These are phyloP conservation scores for Graphium colonna DNA, from an alignment of 2,888 invertebrate genomes.

Conservation along the genomic window DNA sequence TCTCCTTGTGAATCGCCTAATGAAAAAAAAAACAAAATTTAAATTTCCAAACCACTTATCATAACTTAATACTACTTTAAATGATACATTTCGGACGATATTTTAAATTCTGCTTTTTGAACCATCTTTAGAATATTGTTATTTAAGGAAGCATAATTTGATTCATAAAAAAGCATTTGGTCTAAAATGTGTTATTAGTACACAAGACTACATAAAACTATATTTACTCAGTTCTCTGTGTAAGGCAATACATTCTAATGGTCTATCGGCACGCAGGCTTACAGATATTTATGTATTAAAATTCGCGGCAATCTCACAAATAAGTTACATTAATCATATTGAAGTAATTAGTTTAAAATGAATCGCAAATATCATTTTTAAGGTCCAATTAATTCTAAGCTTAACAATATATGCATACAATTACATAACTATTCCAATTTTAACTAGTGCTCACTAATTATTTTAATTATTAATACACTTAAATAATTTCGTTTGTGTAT, in stretches of 20 bases:
- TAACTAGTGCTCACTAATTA: slow-evolving; percentile 64
- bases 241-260: slow-evolving; percentile 7
- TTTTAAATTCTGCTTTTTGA: slow-evolving; percentile 34
- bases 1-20: slow-evolving; percentile 61
- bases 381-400: slow-evolving; percentile 14
- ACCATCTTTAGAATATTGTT: slow-evolving; percentile 5
- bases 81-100: slow-evolving; percentile 67
- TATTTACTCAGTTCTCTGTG: slow-evolving; percentile 13
- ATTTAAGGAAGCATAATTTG: not conserved
- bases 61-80: slow-evolving; percentile 61
- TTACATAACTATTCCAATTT: slow-evolving; percentile 43
- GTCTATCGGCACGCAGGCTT: slow-evolving; percentile 1
- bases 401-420: slow-evolving; percentile 38
- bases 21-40: slow-evolving; percentile 31
- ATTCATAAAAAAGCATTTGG: not conserved
- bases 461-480: slow-evolving; percentile 79
- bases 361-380: slow-evolving; percentile 12
- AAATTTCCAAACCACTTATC: slow-evolving; percentile 70
- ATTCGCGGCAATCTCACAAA: not conserved
- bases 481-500: slow-evolving; percentile 71
- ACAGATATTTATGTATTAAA: not conserved
- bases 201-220: not conserved
- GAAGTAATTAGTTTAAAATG: not conserved
- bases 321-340: not conserved
- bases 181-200: not conserved